A percentile compares a stretch with the other conserved stretches of the same genome.
Evolutionary conservation across 2,113 vertebrate species (phyloP).

Genomic region (Phocoena phocoena): DNA sequence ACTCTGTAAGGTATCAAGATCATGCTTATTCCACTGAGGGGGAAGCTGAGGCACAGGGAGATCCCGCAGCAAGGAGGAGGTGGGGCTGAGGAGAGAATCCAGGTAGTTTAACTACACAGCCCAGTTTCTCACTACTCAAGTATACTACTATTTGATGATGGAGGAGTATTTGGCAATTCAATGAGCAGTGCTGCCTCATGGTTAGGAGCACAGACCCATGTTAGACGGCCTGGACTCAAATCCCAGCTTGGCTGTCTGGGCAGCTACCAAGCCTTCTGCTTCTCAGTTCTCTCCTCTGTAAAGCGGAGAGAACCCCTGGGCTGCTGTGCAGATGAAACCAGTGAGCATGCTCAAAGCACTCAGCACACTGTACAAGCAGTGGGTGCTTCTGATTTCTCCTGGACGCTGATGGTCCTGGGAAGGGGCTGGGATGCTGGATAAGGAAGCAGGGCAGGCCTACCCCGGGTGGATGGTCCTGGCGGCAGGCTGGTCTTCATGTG

Average conservation of each 20-base stretch:
- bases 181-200: background rate
- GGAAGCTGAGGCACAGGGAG: background rate
- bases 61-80: background rate
- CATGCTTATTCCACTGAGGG: background rate
- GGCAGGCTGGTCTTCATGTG: constrained; percentile 50
- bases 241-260: background rate
- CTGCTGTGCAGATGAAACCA: background rate
- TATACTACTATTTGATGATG: background rate
- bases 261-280: background rate
- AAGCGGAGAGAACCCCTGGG: background rate
- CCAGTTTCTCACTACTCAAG: background rate
- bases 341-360: background rate
- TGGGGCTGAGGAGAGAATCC: background rate
- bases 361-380: background rate
- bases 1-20: background rate
- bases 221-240: background rate
- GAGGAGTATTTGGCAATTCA: background rate
- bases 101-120: background rate
- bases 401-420: background rate
- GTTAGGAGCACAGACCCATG: background rate
- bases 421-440: background rate
- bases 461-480: background rate
- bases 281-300: background rate
- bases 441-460: constrained; percentile 24
- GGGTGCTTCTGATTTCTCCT: background rate